Percentiles rank a stretch among this genome's conserved stretches.
Evolutionary conservation across 2,113 vertebrate species (phyloP).

Genomic region (Chitala chitala): DNA sequence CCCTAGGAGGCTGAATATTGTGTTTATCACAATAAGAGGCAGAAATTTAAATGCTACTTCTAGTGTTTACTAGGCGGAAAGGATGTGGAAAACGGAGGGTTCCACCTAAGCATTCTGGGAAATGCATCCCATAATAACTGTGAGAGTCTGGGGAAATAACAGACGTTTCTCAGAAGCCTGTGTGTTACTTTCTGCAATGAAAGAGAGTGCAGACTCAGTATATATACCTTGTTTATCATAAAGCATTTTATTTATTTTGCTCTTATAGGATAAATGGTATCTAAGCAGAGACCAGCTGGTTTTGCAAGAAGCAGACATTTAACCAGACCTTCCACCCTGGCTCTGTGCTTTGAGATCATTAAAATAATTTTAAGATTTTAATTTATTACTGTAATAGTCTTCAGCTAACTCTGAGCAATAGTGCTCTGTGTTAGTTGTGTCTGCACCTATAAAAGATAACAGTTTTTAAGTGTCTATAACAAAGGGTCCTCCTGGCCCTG

Average conservation of each 20-base stretch:
- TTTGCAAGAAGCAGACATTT: not conserved
- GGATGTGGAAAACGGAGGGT: not conserved
- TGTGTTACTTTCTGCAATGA: slow-evolving; percentile 9
- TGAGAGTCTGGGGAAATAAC: slow-evolving; percentile 13
- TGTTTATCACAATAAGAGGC: slow-evolving; percentile 7
- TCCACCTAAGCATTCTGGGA: slow-evolving; percentile 9
- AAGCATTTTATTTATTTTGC: not conserved
- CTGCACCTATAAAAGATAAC: too few species aligned
- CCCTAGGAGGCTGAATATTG: not conserved
- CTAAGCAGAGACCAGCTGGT: not conserved
- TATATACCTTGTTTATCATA: not conserved
- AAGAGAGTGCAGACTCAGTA: not conserved
- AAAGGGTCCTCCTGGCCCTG: too few species aligned
- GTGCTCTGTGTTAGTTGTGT: too few species aligned
- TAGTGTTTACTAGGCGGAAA: slow-evolving; percentile 11
- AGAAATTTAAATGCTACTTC: not conserved
- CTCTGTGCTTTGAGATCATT: too few species aligned
- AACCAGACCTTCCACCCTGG: not conserved
- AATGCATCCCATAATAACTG: slow-evolving; percentile 15
- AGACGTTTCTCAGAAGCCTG: slow-evolving; percentile 1
- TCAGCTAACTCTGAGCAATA: too few species aligned
- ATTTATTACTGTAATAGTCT: too few species aligned
- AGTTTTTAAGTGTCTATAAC: too few species aligned
- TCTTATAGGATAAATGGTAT: not conserved
- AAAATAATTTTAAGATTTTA: too few species aligned